Conservation (phyloP, 2,113 vertebrate genomes). For the Machaerirhynchus nigripectus region DNA sequence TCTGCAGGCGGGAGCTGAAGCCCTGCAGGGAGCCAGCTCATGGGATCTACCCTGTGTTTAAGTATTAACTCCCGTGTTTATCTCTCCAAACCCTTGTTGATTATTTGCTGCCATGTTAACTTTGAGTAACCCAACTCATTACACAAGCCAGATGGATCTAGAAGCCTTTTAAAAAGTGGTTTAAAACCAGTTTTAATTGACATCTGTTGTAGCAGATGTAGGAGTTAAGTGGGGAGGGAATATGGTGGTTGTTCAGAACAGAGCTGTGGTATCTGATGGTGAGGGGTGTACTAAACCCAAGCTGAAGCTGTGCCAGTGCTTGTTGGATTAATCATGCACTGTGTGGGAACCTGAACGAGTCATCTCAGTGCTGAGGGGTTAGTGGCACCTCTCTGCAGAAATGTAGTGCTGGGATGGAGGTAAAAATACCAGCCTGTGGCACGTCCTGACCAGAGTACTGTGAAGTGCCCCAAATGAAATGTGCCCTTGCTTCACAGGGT, state of each 20-base stretch:
- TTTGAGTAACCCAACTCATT: not conserved
- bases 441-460: accelerated
- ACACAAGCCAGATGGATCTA: not conserved
- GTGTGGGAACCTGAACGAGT: not conserved
- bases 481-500: not conserved
- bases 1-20: not conserved
- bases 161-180: not conserved
- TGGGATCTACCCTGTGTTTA: not conserved
- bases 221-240: not conserved
- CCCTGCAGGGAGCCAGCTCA: not conserved
- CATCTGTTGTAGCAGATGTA: not conserved
- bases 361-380: not conserved
- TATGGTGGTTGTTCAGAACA: not conserved
- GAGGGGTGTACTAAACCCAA: not conserved
- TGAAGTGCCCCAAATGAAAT: not conserved
- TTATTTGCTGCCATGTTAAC: not conserved
- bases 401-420: not conserved
- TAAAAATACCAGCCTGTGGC: not conserved
- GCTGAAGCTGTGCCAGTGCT: not conserved
- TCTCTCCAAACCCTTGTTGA: not conserved
- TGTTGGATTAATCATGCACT: not conserved
- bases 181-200: not conserved
- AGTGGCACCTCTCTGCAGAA: not conserved
- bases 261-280: not conserved
- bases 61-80: not conserved